Evolutionary conservation across 2,113 vertebrate genomes (phyloP), one percentile per base, ranked within the genome.

Genomic region (Dinomys branickii): DNA sequence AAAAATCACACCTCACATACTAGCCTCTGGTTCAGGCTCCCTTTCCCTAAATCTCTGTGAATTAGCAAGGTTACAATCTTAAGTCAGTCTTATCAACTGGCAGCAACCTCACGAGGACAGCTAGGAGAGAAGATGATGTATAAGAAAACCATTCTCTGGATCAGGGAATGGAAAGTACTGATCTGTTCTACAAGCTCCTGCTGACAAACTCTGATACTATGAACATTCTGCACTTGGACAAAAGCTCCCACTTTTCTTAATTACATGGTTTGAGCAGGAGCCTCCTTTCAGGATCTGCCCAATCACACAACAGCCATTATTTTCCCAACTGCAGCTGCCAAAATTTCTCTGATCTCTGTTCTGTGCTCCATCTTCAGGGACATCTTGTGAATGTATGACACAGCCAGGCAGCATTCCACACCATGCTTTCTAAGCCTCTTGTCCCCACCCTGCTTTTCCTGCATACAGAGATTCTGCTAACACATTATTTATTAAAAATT

Each of bases 241-340:
- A 97, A 97, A 96, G 97, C 97, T 96, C 94, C 96, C 95, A 97
- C 97, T 98, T 97, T 97, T 95, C 97, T 97, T 98, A 98, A 98
- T 97, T 97, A 97, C 97, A 98, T 97, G 96, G 96, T 97, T 90
- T 97, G 96, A 94, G 97, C 97, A 98, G 97, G 97, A 97, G 97
- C 94, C 94, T 97, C 94, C 94, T 97, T 97, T 97, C 94, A 96
- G 93, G 97, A 97, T 97, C 96, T 97, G 95, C 96, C 98, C 96
- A 98, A 98, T 98, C 97, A 97, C 52, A 97, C 95, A 96, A 96
- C 90, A 98, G 97, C 92, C 95, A 97, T 96, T 97, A 97, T 98
- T 98, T 96, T 95, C 97, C 97, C 97, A 97, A 97, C 90, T 86
- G 94, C 98, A 98, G 97, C 98, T 97, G 97, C 97, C 97, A 98